Percentiles rank a stretch among this genome's conserved stretches.
These are phyloP conservation scores for Cryptoblepharus egeriae DNA, from an alignment of 2,797 vertebrate genomes.

Conservation along the genomic window DNA sequence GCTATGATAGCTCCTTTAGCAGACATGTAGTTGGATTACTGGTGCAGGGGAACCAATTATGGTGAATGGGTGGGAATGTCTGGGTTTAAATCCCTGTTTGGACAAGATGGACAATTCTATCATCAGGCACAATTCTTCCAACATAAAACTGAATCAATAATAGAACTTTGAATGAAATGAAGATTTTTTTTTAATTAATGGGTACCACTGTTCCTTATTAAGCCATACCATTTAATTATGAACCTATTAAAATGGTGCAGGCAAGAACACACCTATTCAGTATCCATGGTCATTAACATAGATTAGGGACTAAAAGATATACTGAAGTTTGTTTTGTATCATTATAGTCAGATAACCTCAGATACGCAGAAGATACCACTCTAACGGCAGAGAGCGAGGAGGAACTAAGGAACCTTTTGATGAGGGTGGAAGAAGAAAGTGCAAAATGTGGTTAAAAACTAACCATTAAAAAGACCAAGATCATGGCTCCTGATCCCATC, in stretches of 20 bases:
- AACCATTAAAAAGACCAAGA: no score
- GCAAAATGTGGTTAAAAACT: no score
- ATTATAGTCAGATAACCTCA: not conserved
- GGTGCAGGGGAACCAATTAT: not conserved
- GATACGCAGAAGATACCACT: no score
- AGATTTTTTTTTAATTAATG: not conserved
- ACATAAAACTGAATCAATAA: not conserved
- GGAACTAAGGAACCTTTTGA: no score
- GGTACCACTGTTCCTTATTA: not conserved
- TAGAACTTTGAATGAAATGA: not conserved
- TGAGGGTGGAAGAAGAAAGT: no score
- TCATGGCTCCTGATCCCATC: no score
- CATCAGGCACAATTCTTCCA: not conserved
- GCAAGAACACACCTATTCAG: not conserved
- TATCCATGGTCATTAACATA: not conserved
- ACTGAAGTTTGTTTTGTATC: not conserved
- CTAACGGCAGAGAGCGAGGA: no score
- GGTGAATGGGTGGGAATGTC: not conserved
- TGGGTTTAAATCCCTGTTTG: not conserved
- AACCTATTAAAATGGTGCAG: not conserved
- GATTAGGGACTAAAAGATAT: not conserved
- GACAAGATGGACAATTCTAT: not conserved
- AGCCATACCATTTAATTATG: not conserved
- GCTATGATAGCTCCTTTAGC: not conserved
- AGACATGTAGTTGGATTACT: not conserved